Conservation (phyloP, 2,113 vertebrate genomes). For the Hippocampus abdominalis region DNA sequence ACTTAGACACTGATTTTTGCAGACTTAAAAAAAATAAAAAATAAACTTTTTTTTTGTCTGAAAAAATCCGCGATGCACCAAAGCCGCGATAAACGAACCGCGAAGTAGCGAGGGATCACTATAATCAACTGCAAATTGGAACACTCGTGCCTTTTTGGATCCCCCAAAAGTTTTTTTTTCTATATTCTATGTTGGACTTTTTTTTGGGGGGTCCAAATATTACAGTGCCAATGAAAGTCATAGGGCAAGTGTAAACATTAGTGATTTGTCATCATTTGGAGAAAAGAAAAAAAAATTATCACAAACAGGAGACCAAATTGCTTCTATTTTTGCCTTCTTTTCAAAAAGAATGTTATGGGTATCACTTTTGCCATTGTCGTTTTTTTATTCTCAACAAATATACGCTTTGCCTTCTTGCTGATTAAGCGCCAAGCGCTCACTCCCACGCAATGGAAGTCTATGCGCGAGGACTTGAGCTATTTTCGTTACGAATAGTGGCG, state of each 20-base stretch:
- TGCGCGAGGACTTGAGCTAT: background rate
- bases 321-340: background rate
- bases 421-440: background rate
- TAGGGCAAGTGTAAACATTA: background rate
- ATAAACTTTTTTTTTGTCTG: too few species aligned
- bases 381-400: background rate
- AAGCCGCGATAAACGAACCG: too few species aligned
- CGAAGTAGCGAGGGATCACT: too few species aligned
- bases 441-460: background rate
- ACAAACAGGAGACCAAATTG: background rate
- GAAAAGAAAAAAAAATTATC: too few species aligned
- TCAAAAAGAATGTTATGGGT: background rate
- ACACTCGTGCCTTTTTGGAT: too few species aligned
- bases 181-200: too few species aligned
- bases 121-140: background rate
- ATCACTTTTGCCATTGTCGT: background rate
- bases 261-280: background rate
- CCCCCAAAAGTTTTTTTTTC: too few species aligned
- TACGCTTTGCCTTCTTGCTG: background rate
- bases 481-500: background rate
- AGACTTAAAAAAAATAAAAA: too few species aligned
- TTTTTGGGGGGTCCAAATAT: too few species aligned
- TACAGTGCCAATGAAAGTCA: background rate
- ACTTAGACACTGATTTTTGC: too few species aligned
- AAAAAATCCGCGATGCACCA: too few species aligned